Evolutionary conservation across 2,797 vertebrate genomes (phyloP), one percentile per base, ranked within the genome.

Genomic region (Rhynchotus rufescens): DNA sequence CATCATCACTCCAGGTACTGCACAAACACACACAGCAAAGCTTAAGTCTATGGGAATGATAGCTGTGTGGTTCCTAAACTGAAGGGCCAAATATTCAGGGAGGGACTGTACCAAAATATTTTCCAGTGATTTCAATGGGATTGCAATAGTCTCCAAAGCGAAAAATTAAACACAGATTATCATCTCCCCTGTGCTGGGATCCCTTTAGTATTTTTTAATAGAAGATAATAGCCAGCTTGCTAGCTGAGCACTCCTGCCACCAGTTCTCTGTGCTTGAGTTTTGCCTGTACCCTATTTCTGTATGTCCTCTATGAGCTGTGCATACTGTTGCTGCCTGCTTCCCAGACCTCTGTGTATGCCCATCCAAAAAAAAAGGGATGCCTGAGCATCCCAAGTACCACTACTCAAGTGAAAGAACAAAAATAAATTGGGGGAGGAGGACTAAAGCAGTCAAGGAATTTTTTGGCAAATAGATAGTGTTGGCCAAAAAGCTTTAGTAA

Each of bases 111-210:
- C 47, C 71, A 47, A 57, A 89, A n/a, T 32, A n/a, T 34, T 14
- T 47, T 42, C 57, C 2, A 0, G 17, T 73, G 20, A 42, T 79
- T 38, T 52, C 4, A 3, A 3, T 54, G 45, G 54, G 49, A 80
- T 36, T 2, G 0, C 2, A 30, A 1, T 15, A 6, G 10, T 62
- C 32, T n/a, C 71, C 21, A n/a, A 90, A 61, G 67, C 69, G 36
- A 40, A 30, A 73, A 69, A 73, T 25, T 5, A 66, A 87, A 60
- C 9, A 8, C 1, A 0, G 4, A 17, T 14, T 0, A 1, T 52
- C 11, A 5, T 34, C 71, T 89, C 8, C 23, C 34, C 38, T 68
- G 10, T 66, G 17, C 51, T 66, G 69, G 17, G 34, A 68, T 36
- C 3, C 4, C 21, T 51, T 56, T 34, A 21, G 3, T 0, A 61